Evolutionary conservation across 1,140 invertebrate genomes (phyloP), one percentile per base, ranked within the genome.

Genomic region (Yoshiicerus persimilis): DNA sequence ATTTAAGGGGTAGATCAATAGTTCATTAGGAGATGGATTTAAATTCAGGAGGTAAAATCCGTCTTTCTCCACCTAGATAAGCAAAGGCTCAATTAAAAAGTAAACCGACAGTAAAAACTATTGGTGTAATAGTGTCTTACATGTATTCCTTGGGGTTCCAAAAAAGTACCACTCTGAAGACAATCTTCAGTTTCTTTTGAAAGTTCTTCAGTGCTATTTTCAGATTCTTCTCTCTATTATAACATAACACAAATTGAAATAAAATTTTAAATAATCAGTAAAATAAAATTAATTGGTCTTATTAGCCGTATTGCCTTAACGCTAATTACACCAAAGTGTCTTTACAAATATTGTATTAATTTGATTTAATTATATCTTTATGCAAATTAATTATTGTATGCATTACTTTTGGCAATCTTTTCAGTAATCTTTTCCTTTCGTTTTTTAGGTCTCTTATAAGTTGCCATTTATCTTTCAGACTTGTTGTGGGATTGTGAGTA

Each of bases 401-500:
- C n/a, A n/a, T 41, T 8, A 11, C 10, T 41, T 13, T 41, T 41
- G 10, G 16, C 10, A 8, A 41, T 41, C 10, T 11, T 91, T 97
- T 96, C 91, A 97, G 96, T 30, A 99, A 94, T 25, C 95, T 95
- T 92, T 99, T 98, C 75, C 99, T 97, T 93, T 99, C 99, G 91
- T 98, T 96, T 6, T 98, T 94, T 36, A 99, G 94, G 92, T 99
- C 98, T 30, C 98, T 94, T 90, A 99, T 99, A 90, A 99, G 98
- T 90, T 97, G 94, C 23, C 97, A 97, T 94, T 99, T 99, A 16
- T 97, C 97, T 95, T 99, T 98, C 93, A 99, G 98, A 93, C 99
- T 99, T 90, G 99, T 96, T 47, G 99, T 97, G 36, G 99, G 98
- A 92, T 99, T 97, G 94, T 99, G 99, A 86, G 99, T 97, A 92